These are phyloP conservation scores for Gobio gobio DNA, from an alignment of 2,113 vertebrate genomes.

Conservation along the genomic window DNA sequence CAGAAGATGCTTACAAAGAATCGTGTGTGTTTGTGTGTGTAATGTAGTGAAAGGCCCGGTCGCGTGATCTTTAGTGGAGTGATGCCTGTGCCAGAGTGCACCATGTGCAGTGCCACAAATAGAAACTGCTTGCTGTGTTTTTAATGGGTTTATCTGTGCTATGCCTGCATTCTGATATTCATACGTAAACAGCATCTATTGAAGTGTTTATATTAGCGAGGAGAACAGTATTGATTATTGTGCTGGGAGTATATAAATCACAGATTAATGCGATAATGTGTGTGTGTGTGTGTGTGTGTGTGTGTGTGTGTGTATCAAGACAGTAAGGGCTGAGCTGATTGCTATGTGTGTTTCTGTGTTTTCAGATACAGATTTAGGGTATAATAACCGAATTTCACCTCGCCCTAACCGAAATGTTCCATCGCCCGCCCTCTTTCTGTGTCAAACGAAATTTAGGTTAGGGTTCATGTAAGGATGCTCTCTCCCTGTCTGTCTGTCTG, in stretches of 20 bases:
- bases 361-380: neutral
- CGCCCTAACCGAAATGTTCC: neutral
- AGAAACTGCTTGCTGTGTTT: conserved; percentile 17
- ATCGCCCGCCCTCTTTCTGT: neutral
- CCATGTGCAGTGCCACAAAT: conserved; percentile 44
- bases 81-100: conserved; percentile 40
- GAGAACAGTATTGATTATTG: neutral
- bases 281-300: no score
- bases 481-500: neutral
- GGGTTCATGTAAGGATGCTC: conserved; percentile 37
- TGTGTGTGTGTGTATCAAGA: neutral
- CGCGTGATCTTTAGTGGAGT: conserved; percentile 35
- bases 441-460: conserved; percentile 40
- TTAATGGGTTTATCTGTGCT: neutral
- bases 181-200: neutral
- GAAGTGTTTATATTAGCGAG: neutral
- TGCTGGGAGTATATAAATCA: neutral
- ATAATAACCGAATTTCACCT: neutral
- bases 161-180: neutral
- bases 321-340: neutral
- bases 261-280: neutral
- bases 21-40: conserved; percentile 17
- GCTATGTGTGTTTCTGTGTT: neutral
- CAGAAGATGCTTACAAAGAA: conserved; percentile 35
- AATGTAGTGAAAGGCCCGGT: neutral